phyloP scores from a whole-genome alignment of 2,797 vertebrate genomes.

The Smutsia temminckii region DNA sequence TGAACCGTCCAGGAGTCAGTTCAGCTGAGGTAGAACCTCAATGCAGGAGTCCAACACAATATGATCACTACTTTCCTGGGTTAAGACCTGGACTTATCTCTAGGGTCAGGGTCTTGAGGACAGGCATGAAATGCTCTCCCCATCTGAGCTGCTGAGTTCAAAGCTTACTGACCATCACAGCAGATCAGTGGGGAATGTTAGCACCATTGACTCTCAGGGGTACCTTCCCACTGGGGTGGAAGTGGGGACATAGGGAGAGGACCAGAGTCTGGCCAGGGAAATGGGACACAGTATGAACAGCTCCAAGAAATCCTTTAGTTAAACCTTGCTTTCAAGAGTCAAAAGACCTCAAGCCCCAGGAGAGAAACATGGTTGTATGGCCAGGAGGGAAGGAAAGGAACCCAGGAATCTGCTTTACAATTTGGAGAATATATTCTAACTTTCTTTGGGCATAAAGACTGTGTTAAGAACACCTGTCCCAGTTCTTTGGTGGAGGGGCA shows the following conservation, averaged over 20 bases:
- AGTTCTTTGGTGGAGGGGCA: neutral
- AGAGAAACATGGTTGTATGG: neutral
- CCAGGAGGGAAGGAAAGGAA: too few species aligned
- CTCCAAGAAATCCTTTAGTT: neutral
- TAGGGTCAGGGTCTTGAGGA: neutral
- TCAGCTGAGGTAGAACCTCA: conserved; percentile 35
- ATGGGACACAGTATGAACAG: neutral
- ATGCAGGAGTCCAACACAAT: conserved; percentile 33
- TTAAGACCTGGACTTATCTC: neutral
- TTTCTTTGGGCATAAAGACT: conserved; percentile 34
- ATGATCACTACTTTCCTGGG: neutral
- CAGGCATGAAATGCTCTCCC: neutral
- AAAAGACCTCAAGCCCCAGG: neutral
- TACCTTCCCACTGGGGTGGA: neutral
- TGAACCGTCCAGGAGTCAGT: conserved; percentile 40
- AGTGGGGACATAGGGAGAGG: neutral
- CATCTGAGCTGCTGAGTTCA: neutral
- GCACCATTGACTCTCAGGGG: conserved; percentile 60
- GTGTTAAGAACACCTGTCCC: neutral
- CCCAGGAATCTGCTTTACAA: neutral
- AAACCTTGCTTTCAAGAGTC: neutral
- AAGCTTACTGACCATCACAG: neutral
- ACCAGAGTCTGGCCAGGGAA: neutral
- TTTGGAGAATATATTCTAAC: neutral
- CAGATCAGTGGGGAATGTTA: neutral